These are phyloP conservation scores for Antechinus stuartii DNA, from an alignment of 2,113 vertebrate species.

Conservation along the genomic window DNA sequence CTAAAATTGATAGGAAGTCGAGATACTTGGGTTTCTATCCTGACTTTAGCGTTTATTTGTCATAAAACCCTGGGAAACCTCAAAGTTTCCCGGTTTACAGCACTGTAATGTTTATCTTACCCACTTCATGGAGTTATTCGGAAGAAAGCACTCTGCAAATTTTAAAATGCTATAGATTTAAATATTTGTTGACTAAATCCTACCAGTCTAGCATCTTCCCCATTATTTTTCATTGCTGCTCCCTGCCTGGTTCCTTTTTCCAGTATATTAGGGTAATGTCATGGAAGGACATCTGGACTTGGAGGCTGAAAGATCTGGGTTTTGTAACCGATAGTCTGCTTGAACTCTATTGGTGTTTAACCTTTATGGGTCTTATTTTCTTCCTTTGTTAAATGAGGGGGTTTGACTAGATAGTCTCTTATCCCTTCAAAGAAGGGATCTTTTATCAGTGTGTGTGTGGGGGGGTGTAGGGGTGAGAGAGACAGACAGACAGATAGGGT, in stretches of 20 bases:
- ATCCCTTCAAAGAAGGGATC: neutral
- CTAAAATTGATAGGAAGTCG: neutral
- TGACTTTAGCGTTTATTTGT: neutral
- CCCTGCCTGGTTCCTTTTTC: neutral
- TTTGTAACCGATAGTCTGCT: neutral
- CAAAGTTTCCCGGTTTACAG: too few species aligned
- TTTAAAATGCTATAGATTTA: neutral
- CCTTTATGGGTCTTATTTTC: neutral
- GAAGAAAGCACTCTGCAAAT: neutral
- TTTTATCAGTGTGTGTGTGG: rapidly evolving
- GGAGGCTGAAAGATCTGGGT: neutral
- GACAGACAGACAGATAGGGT: neutral
- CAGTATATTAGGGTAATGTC: neutral
- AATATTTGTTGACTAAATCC: neutral
- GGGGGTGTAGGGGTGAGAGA: too few species aligned
- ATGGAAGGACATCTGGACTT: neutral
- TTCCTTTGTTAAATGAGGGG: neutral
- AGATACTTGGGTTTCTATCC: neutral
- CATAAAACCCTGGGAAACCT: neutral
- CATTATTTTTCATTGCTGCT: neutral
- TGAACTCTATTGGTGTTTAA: neutral
- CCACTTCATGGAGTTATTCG: neutral
- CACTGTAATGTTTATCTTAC: neutral
- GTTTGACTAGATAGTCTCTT: neutral
- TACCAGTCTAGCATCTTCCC: neutral